Evolutionary conservation across 2,888 invertebrate species (phyloP).

Genomic region (Lithophane ornitopus): DNA sequence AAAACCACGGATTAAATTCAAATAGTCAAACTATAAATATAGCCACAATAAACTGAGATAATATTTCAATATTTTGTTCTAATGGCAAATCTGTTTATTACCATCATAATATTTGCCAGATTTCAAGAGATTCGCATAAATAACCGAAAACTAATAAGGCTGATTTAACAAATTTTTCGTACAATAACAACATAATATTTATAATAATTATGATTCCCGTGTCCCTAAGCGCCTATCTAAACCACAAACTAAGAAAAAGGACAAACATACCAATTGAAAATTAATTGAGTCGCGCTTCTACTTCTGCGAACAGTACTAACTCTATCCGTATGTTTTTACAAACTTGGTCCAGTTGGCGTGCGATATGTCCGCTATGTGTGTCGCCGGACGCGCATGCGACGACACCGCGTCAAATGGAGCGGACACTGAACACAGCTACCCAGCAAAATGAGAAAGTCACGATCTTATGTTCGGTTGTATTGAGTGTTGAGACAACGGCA

Average conservation of each 20-base stretch:
- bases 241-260: constrained; percentile 18
- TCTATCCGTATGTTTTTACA: constrained; percentile 86
- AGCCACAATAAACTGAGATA: neutral
- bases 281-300: constrained; percentile 63
- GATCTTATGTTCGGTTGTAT: constrained; percentile 30
- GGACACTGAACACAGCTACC: constrained; percentile 79
- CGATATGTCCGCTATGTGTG: constrained; percentile 89
- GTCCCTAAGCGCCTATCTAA: neutral
- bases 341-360: constrained; percentile 86
- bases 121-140: neutral
- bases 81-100: neutral
- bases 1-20: neutral
- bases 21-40: neutral
- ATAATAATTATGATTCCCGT: too few relatives aligned
- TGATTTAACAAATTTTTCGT: neutral
- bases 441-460: constrained; percentile 76
- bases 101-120: too few relatives aligned
- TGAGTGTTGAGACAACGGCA: constrained; percentile 45
- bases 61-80: neutral
- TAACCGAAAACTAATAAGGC: neutral
- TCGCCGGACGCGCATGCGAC: constrained; percentile 86
- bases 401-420: constrained; percentile 86
- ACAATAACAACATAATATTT: neutral
- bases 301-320: constrained; percentile 70
- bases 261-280: constrained; percentile 60